phyloP scores from a whole-genome alignment of 2,797 vertebrate species.

The Rhadinocentrus ornatus region DNA sequence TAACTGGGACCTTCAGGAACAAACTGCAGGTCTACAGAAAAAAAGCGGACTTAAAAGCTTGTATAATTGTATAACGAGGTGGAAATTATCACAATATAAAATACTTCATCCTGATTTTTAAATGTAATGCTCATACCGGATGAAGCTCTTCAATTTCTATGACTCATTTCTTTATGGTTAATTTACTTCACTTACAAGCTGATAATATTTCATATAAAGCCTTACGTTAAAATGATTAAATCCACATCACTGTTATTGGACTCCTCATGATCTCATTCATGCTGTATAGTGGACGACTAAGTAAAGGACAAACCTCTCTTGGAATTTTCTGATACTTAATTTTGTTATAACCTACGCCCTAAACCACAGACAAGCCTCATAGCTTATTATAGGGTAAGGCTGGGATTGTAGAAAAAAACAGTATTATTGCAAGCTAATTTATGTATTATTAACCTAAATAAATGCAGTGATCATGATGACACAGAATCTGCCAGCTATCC shows the following conservation, averaged over 20 bases:
- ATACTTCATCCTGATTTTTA: conserved; percentile 57
- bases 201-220: conserved; percentile 67
- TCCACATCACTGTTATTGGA: conserved; percentile 55
- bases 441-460: conserved; percentile 52
- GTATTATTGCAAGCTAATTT: conserved; percentile 56
- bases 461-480: conserved; percentile 25
- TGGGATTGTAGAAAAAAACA: conserved; percentile 44
- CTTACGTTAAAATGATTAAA: conserved; percentile 60
- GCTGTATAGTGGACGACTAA: conserved; percentile 56
- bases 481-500: conserved; percentile 27
- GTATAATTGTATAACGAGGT: conserved; percentile 71
- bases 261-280: conserved; percentile 67
- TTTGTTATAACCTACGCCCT: conserved; percentile 67
- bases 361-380: conserved; percentile 62
- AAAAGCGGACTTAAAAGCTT: conserved; percentile 65
- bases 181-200: conserved; percentile 58
- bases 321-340: conserved; percentile 60
- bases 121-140: conserved; percentile 45
- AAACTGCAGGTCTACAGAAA: conserved; percentile 58
- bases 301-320: conserved; percentile 59
- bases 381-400: conserved; percentile 62
- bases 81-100: conserved; percentile 73
- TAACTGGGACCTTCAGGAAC: conserved; percentile 55
- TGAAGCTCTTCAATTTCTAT: conserved; percentile 48
- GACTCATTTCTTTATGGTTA: conserved; percentile 59